phyloP scores from a whole-genome alignment of 1,140 invertebrate genomes.

The Phocides pigmalion region DNA sequence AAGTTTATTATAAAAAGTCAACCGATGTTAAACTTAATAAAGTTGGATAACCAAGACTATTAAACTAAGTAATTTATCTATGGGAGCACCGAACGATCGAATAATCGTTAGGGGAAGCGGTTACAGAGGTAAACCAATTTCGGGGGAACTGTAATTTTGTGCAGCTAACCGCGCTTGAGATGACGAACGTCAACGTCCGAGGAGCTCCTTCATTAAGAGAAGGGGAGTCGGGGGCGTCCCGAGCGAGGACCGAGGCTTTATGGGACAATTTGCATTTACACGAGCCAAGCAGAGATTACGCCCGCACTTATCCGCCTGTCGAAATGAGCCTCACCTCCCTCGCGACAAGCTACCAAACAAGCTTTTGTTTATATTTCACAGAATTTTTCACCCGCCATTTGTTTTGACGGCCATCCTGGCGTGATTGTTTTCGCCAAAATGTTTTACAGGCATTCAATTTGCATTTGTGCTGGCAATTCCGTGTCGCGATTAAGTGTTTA shows the following conservation, averaged over 20 bases:
- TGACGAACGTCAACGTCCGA: conserved; percentile 69
- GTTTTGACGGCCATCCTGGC: conserved; percentile 68
- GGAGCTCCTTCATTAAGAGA: conserved; percentile 73
- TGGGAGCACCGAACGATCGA: conserved; percentile 35
- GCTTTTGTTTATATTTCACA: conserved; percentile 75
- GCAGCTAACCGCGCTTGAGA: conserved; percentile 68
- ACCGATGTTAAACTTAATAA: conserved; percentile 25
- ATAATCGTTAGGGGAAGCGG: conserved; percentile 25
- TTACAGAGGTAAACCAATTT: conserved; percentile 64
- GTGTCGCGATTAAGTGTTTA: conserved; percentile 24
- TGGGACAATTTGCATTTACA: conserved; percentile 83
- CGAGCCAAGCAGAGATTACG: conserved; percentile 80
- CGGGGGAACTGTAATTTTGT: conserved; percentile 64
- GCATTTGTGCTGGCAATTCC: conserved; percentile 18
- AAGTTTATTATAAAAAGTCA: background rate
- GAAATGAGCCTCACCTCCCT: conserved; percentile 69
- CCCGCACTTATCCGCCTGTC: conserved; percentile 74
- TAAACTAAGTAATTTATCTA: background rate
- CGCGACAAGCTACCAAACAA: conserved; percentile 69
- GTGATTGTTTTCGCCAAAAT: conserved; percentile 59
- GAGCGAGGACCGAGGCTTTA: conserved; percentile 66
- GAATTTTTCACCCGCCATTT: conserved; percentile 77
- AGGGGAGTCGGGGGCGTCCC: conserved; percentile 44
- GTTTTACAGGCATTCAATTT: conserved; percentile 42
- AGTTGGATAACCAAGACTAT: conserved; percentile 39